Evolutionary conservation across 2,888 invertebrate genomes (phyloP).

Genomic region (Lasioglossum zephyrum): DNA sequence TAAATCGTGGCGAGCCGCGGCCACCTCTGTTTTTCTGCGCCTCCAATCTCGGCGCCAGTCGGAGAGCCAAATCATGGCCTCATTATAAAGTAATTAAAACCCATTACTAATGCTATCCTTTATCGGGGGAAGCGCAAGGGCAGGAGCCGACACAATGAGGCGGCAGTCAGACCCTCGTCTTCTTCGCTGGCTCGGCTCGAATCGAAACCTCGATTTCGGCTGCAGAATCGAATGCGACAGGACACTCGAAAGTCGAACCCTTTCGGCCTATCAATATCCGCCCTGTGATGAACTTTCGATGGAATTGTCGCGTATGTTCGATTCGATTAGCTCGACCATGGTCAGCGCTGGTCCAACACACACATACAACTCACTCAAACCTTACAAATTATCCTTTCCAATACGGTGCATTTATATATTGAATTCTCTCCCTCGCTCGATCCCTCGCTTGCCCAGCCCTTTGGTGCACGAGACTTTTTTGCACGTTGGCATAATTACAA

Average conservation of each 20-base stretch:
- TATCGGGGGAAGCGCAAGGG: constrained; percentile 75
- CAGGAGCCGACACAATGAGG: constrained; percentile 80
- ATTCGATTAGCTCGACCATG: constrained; percentile 53
- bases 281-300: constrained; percentile 74
- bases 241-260: constrained; percentile 58
- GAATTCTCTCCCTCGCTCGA: background rate
- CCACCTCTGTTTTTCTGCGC: constrained; percentile 65
- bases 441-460: background rate
- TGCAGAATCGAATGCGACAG: constrained; percentile 74
- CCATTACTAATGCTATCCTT: constrained; percentile 84
- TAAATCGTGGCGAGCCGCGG: constrained; percentile 62
- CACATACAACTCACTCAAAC: background rate
- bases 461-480: background rate
- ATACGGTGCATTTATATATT: background rate
- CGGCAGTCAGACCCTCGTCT: constrained; percentile 83
- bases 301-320: constrained; percentile 61
- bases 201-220: constrained; percentile 71
- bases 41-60: constrained; percentile 78
- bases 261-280: constrained; percentile 80
- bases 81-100: constrained; percentile 84
- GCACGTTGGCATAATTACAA: constrained; percentile 41
- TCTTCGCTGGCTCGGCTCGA: constrained; percentile 55
- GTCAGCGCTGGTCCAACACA: constrained; percentile 12
- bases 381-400: background rate
- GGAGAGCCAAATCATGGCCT: constrained; percentile 80